A percentile compares a stretch with the other conserved stretches of the same genome.
These are phyloP conservation scores for Berghia stephanieae DNA, from an alignment of 1,140 invertebrate genomes.

Conservation along the genomic window DNA sequence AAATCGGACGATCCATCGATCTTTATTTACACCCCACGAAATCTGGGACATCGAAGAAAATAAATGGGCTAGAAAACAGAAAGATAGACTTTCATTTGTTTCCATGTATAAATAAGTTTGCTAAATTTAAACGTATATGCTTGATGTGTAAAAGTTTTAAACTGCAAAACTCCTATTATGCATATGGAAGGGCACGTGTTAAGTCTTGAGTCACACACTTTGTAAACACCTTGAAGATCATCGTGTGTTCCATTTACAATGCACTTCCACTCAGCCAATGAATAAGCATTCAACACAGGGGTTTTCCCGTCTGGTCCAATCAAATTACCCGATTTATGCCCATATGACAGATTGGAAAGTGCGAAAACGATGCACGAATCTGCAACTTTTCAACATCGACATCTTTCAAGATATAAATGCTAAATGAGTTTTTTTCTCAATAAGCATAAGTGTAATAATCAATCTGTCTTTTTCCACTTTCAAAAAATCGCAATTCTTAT, in stretches of 20 bases:
- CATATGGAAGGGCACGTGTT: too few relatives aligned
- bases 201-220: too few relatives aligned
- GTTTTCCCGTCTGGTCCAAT: slow-evolving; percentile 18
- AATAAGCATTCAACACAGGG: slow-evolving; percentile 27
- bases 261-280: slow-evolving; percentile 25
- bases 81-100: too few relatives aligned
- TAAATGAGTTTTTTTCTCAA: neutral
- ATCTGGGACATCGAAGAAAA: too few relatives aligned
- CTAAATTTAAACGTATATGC: too few relatives aligned
- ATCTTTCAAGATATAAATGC: neutral
- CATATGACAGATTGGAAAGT: neutral
- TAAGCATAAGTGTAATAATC: neutral
- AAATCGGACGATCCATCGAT: too few relatives aligned
- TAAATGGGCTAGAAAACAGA: too few relatives aligned
- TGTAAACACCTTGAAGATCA: too few relatives aligned
- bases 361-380: slow-evolving; percentile 10
- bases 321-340: slow-evolving; percentile 18
- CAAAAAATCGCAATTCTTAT: neutral
- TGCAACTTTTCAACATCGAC: neutral
- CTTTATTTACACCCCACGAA: too few relatives aligned
- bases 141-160: too few relatives aligned
- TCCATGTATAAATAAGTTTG: too few relatives aligned
- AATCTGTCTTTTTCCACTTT: neutral
- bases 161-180: too few relatives aligned
- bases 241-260: slow-evolving; percentile 20